Base-by-base conservation (phyloP, 1,140 invertebrate genomes). In the Drosophila takahashii region DNA sequence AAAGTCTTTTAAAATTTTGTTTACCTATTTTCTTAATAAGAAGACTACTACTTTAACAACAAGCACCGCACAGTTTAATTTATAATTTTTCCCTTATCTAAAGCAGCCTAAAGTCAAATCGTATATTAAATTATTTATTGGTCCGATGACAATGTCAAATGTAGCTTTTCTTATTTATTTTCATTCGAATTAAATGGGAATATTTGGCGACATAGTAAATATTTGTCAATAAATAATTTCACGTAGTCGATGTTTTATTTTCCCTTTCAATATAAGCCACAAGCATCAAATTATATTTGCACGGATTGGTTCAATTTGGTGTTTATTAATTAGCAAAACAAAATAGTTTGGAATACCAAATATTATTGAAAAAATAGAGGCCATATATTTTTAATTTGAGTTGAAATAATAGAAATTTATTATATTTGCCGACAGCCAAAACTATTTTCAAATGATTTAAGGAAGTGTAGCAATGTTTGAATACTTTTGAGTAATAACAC, bases 401-500 rank as follows among this genome's bases (percentile, higher is more conserved):
- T 6, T 6, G 6, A 29, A 29, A 29, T 6, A 7, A 29, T 5
- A 7, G 6, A 1, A 29, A 15, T 39, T 42, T 10, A 42, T 10
- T 9, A 9, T 16, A 8, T 42, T 18, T 10, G 13, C n/a, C n/a
- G 6, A 7, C 0, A 39, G n/a, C 4, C 5, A 2, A 29, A 29
- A 6, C 6, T 29, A 29, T 29, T 29, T 29, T 29, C 0, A 3
- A 29, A 6, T 29, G 4, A 6, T 29, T 29, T 3, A 16, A 2
- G 8, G 13, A 44, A 26, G 18, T n/a, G 44, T n/a, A 45, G 22
- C 18, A 1, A 6, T 18, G n/a, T 3, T 10, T 10, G 11, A 57
- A 41, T 8, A 41, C 27, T 29, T n/a, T 39, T 29, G 54, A 29
- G 32, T 58, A 61, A 10, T 41, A 16, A 16, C 26, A 41, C 18